These are phyloP conservation scores for Dermatemys mawii DNA, from an alignment of 2,113 vertebrate genomes.

Conservation along the genomic window DNA sequence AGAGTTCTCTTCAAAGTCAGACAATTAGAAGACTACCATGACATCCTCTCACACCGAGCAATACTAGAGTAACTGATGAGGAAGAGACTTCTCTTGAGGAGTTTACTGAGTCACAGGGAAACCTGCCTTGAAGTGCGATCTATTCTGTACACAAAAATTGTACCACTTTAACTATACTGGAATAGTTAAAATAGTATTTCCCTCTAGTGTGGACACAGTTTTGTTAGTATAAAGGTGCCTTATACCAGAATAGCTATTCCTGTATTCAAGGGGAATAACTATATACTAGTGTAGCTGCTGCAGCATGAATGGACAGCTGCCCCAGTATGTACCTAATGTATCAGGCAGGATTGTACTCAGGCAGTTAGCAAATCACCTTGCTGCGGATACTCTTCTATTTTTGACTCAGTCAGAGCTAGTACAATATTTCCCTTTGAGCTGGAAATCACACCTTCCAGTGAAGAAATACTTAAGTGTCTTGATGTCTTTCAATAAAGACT, in stretches of 20 bases:
- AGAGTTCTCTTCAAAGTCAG: too few species aligned
- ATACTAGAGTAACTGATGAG: too few species aligned
- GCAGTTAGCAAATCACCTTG: neutral
- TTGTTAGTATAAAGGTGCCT: neutral
- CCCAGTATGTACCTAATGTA: neutral
- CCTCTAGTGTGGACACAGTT: neutral
- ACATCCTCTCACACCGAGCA: too few species aligned
- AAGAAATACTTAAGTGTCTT: too few species aligned
- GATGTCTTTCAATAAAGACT: neutral
- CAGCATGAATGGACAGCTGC: neutral
- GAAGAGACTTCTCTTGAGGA: too few species aligned
- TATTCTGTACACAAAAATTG: neutral
- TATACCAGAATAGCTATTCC: neutral
- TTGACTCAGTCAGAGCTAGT: neutral
- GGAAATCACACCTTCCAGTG: neutral
- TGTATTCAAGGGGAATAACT: too few species aligned
- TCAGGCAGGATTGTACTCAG: neutral
- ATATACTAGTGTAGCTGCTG: too few species aligned
- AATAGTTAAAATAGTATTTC: rapidly evolving
- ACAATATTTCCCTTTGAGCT: neutral
- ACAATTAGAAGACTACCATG: too few species aligned
- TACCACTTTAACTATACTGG: neutral
- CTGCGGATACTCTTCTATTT: neutral
- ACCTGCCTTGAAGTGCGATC: neutral
- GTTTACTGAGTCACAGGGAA: too few species aligned